A percentile compares a stretch with the other conserved stretches of the same genome.
Conservation (phyloP, 2,888 invertebrate genomes). For the Diarsia rubi region DNA sequence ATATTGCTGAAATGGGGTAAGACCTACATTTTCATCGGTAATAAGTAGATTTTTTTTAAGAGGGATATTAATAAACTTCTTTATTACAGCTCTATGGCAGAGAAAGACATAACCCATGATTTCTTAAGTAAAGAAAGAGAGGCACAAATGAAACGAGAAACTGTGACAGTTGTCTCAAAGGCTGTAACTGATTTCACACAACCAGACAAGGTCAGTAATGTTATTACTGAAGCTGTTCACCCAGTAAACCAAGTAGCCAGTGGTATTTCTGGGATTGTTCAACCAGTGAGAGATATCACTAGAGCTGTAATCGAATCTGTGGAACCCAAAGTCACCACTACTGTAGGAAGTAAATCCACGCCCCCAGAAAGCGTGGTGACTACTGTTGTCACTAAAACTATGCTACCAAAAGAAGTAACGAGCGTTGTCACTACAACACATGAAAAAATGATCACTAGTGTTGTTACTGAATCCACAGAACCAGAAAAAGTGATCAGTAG, state of each 20-base stretch:
- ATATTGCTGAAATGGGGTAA: constrained; percentile 88
- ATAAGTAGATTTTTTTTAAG: background rate
- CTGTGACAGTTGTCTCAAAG: constrained; percentile 45
- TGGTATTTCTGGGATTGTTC: constrained; percentile 7
- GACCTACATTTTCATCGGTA: constrained; percentile 13
- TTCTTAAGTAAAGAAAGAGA: constrained; percentile 84
- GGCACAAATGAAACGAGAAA: constrained; percentile 83
- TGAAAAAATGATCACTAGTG: constrained; percentile 28
- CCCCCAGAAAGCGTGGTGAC: constrained; percentile 27
- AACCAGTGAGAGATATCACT: constrained; percentile 24
- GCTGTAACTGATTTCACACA: constrained; percentile 30
- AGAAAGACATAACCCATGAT: constrained; percentile 79
- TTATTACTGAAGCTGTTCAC: constrained; percentile 22
- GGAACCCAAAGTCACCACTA: background rate
- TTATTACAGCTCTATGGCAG: constrained; percentile 72
- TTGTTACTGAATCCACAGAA: constrained; percentile 33
- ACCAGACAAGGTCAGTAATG: constrained; percentile 45
- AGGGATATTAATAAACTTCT: background rate
- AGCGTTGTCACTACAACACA: constrained; percentile 22
- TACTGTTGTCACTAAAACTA: constrained; percentile 33
- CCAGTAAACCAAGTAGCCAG: constrained; percentile 56
- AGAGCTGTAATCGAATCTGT: constrained; percentile 19
- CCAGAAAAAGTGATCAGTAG: constrained; percentile 55
- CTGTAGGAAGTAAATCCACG: background rate
- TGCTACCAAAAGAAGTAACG: constrained; percentile 47